phyloP scores from a whole-genome alignment of 2,797 vertebrate species.

The Enteromius paludinosus region DNA sequence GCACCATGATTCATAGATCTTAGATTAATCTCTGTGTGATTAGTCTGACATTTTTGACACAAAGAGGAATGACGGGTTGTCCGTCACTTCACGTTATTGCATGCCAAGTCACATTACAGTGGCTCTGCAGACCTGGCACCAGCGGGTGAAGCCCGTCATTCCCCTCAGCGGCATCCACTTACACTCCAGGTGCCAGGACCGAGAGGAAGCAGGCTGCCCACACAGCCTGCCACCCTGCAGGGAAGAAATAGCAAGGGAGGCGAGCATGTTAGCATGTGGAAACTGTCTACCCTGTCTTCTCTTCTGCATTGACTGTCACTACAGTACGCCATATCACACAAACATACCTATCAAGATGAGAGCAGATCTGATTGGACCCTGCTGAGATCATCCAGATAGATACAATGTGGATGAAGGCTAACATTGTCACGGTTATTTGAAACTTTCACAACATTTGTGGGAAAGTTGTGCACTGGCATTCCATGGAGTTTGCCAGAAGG shows the following conservation, averaged over 20 bases:
- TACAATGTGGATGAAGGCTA: constrained; percentile 1
- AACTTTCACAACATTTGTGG: constrained; percentile 32
- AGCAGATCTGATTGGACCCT: constrained; percentile 26
- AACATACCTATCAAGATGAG: constrained; percentile 27
- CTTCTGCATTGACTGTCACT: constrained; percentile 47
- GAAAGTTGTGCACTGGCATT: not conserved
- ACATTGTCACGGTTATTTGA: not conserved
- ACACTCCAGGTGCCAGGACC: constrained; percentile 50
- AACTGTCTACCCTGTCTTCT: constrained; percentile 43
- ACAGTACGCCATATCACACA: constrained; percentile 33
- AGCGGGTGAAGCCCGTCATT: constrained; percentile 33
- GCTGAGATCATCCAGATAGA: constrained; percentile 2
- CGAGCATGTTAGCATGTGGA: constrained; percentile 52
- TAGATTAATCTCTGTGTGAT: constrained; percentile 16
- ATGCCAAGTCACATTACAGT: constrained; percentile 54
- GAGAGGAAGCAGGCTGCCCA: constrained; percentile 34
- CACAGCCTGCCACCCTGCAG: constrained; percentile 34
- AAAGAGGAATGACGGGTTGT: constrained; percentile 50
- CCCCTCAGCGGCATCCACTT: constrained; percentile 27
- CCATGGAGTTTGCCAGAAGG: not conserved
- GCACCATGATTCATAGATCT: constrained; percentile 24
- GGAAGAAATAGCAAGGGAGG: constrained; percentile 25
- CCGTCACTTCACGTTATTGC: constrained; percentile 53
- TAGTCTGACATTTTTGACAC: constrained; percentile 24
- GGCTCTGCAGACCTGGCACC: constrained; percentile 33